A percentile compares a stretch with the other conserved stretches of the same genome.
phyloP scores from a whole-genome alignment of 2,113 vertebrate genomes.

The Cygnus buccinator region DNA sequence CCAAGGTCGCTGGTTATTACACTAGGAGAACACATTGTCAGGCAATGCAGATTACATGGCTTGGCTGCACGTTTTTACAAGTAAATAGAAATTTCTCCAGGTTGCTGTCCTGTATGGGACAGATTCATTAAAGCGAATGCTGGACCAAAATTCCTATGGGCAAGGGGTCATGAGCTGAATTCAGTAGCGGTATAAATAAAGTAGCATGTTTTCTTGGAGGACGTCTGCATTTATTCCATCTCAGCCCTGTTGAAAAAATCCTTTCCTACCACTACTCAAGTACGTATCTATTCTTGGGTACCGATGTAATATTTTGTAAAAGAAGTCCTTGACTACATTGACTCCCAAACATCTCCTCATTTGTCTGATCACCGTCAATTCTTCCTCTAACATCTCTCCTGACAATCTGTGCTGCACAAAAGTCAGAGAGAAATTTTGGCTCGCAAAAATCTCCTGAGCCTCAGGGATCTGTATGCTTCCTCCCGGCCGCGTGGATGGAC shows the following conservation, averaged over 20 bases:
- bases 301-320: background rate
- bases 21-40: background rate
- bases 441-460: background rate
- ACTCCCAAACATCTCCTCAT: background rate
- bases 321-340: background rate
- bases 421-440: background rate
- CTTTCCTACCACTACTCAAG: background rate
- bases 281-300: background rate
- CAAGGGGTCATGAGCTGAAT: background rate
- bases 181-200: background rate
- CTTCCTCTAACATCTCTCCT: background rate
- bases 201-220: background rate
- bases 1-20: conserved; percentile 21
- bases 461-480: fast-evolving
- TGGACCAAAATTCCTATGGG: background rate
- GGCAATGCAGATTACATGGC: background rate
- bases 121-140: background rate
- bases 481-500: fast-evolving
- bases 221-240: background rate
- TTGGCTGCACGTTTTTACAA: background rate
- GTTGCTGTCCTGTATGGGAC: background rate
- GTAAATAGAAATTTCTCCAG: background rate
- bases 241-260: background rate
- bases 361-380: background rate
- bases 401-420: background rate